phyloP scores from a whole-genome alignment of 2,888 invertebrate species.

The Monoplex corrugatus region DNA sequence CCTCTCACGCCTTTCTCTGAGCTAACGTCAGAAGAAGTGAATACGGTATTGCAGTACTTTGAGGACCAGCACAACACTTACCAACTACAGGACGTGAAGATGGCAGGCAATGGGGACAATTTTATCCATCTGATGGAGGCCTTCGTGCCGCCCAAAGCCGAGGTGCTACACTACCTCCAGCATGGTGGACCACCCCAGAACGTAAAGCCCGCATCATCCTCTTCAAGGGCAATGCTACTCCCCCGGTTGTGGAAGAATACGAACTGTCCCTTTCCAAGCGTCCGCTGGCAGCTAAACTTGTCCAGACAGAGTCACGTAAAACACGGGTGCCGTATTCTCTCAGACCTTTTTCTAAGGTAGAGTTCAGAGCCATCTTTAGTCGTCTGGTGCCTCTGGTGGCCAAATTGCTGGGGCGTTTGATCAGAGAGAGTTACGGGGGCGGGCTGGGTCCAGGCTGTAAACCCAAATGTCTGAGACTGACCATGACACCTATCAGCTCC shows the following conservation, averaged over 20 bases:
- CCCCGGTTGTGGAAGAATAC: constrained; percentile 75
- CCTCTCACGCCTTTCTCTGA: constrained; percentile 67
- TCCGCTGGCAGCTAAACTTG: constrained; percentile 60
- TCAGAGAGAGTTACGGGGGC: constrained; percentile 74
- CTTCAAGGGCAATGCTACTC: constrained; percentile 67
- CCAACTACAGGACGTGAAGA: constrained; percentile 59
- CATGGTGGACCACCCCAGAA: constrained; percentile 62
- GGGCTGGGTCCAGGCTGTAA: constrained; percentile 63
- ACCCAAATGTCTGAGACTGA: constrained; percentile 70
- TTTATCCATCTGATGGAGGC: constrained; percentile 75
- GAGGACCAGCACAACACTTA: constrained; percentile 56
- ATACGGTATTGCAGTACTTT: constrained; percentile 63
- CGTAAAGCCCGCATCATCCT: constrained; percentile 70
- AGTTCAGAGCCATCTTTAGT: constrained; percentile 69
- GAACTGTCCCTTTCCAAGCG: constrained; percentile 70
- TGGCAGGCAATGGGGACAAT: constrained; percentile 65
- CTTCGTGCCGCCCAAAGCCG: constrained; percentile 65
- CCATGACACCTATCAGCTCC: constrained; percentile 73
- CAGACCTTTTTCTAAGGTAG: constrained; percentile 71
- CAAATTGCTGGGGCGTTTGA: constrained; percentile 61
- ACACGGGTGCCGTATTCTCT: constrained; percentile 70
- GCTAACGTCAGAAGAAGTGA: constrained; percentile 65
- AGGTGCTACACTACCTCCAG: constrained; percentile 65
- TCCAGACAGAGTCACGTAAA: constrained; percentile 61
- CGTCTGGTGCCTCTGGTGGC: constrained; percentile 62